phyloP scores from a whole-genome alignment of 2,797 vertebrate species.

The Coregonus sp. region DNA sequence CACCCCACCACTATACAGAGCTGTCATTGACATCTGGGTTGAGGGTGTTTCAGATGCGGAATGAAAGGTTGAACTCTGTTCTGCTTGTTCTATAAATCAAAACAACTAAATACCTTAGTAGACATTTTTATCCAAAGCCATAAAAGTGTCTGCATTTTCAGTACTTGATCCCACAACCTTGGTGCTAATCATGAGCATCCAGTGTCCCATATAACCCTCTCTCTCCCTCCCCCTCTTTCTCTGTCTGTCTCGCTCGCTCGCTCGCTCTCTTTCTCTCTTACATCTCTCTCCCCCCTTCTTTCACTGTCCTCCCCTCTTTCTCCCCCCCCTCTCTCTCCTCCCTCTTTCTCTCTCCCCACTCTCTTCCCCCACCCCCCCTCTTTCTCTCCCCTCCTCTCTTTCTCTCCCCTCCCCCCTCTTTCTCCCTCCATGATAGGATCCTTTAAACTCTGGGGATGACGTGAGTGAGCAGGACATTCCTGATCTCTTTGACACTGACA shows the following conservation, averaged over 20 bases:
- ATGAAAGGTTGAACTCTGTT: background rate
- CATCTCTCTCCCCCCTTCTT: background rate
- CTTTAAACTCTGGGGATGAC: constrained; percentile 96
- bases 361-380: too few relatives aligned
- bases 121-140: background rate
- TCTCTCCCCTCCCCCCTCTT: too few relatives aligned
- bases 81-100: background rate
- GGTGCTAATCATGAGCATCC: background rate
- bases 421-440: constrained; percentile 76
- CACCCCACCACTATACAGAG: background rate
- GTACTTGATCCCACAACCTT: background rate
- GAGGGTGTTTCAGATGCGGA: background rate
- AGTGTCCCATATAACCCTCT: background rate
- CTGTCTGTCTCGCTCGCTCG: background rate
- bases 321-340: too few relatives aligned
- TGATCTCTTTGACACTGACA: constrained; percentile 95
- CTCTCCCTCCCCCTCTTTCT: background rate
- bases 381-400: too few relatives aligned
- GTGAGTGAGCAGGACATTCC: constrained; percentile 93
- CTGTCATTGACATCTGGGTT: background rate
- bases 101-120: background rate
- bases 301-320: background rate
- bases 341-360: too few relatives aligned
- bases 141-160: background rate
- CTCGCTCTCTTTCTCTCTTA: background rate